A percentile compares a stretch with the other conserved stretches of the same genome.
Conservation (phyloP, 2,797 vertebrate genomes). For the Rhabdomys pumilio region DNA sequence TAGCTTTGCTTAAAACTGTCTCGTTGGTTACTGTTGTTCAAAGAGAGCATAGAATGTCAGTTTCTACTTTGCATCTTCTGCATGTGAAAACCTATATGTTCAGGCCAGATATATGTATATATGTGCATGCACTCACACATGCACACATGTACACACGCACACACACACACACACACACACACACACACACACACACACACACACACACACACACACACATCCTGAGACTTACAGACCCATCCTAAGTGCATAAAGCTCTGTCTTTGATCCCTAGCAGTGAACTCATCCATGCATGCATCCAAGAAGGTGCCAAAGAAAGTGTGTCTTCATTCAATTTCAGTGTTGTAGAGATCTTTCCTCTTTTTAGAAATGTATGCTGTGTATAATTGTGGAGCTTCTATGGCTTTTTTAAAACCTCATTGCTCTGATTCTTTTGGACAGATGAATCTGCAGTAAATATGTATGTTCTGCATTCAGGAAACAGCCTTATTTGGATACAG, state of each 20-base stretch:
- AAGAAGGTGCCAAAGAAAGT: neutral
- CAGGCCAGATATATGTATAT: neutral
- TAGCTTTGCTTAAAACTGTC: neutral
- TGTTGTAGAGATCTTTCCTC: neutral
- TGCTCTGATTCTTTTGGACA: slow-evolving; percentile 87
- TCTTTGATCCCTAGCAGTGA: neutral
- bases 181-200: too few species aligned
- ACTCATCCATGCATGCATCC: neutral
- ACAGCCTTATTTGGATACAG: slow-evolving; percentile 94
- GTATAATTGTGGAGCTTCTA: neutral
- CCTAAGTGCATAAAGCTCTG: neutral
- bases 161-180: rapidly evolving
- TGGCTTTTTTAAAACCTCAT: slow-evolving; percentile 64
- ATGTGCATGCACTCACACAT: too few species aligned
- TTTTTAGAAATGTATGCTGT: neutral
- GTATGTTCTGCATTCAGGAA: slow-evolving; percentile 96
- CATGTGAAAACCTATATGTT: neutral
- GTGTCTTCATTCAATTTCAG: neutral
- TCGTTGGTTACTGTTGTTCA: neutral
- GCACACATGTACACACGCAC: too few species aligned
- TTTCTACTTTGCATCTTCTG: neutral
- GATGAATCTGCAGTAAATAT: slow-evolving; percentile 93
- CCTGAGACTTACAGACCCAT: neutral
- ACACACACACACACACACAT: neutral
- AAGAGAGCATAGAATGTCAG: neutral